Evolutionary conservation across 1,140 invertebrate species (phyloP), one percentile per base, ranked within the genome.

Genomic region (Thaumatotibia leucotreta): DNA sequence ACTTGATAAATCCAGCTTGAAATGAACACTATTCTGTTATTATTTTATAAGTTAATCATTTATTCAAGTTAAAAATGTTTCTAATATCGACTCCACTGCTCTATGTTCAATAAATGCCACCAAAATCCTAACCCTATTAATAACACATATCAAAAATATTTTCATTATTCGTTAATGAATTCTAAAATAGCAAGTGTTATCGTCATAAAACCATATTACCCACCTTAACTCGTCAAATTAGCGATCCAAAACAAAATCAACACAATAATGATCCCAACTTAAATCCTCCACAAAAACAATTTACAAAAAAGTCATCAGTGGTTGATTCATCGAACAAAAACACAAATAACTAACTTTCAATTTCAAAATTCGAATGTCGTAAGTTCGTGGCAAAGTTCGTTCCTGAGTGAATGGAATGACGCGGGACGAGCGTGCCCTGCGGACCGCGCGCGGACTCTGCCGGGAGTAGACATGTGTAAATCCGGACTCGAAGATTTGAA

Each of bases 391-490:
- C 11, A 14, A 58, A 58, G 52, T 66, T 67, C 33, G 35, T 64
- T 61, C 63, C 61, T 39, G 27, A 29, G 35, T 52, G 35, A 50
- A 24, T n/a, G n/a, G n/a, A n/a, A n/a, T 39, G 27, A 66, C 52
- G 39, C 66, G 65, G 39, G 63, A 78, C 79, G 73, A 67, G 70
- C 68, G 65, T 49, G 72, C 77, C 69, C 73, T 69, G 54, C 74
- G 67, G 66, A 62, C 52, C 65, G 45, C 76, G 69, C 72, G 74
- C 69, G 68, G 63, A 75, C 67, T 80, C 71, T 77, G 80, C 14
- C n/a, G n/a, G n/a, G n/a, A n/a, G n/a, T n/a, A n/a, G n/a, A n/a
- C n/a, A n/a, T n/a, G n/a, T n/a, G n/a, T n/a, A n/a, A n/a, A n/a
- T n/a, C n/a, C n/a, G n/a, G n/a, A n/a, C n/a, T n/a, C n/a, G n/a